phyloP scores from a whole-genome alignment of 2,888 invertebrate genomes.

The Zygaena filipendulae region DNA sequence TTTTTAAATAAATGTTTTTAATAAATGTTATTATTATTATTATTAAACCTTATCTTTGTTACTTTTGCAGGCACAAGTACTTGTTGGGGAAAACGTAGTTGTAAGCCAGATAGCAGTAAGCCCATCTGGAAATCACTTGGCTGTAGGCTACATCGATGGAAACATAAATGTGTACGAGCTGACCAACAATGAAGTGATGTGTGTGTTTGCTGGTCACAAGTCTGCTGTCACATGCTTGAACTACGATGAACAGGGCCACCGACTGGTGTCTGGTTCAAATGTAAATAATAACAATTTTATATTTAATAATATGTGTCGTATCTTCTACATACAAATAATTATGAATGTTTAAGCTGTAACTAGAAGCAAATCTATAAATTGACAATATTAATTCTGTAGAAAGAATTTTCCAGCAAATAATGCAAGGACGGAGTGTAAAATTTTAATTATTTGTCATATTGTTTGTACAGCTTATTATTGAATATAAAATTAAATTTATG shows the following conservation, averaged over 20 bases:
- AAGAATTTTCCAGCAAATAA: no score
- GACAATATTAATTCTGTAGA: no score
- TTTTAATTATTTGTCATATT: background rate
- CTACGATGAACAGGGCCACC: slow-evolving; percentile 86
- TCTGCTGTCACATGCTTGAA: slow-evolving; percentile 84
- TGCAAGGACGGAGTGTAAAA: no score
- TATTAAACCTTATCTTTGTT: no score
- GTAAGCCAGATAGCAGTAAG: slow-evolving; percentile 82
- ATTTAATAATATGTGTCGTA: background rate
- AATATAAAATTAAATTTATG: background rate
- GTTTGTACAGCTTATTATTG: background rate
- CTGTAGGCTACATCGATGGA: slow-evolving; percentile 94
- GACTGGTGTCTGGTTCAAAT: slow-evolving; percentile 90
- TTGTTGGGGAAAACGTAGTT: slow-evolving; percentile 83
- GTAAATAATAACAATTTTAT: slow-evolving; percentile 40
- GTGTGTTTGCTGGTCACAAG: slow-evolving; percentile 86
- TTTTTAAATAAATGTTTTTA: no score
- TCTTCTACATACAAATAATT: no score
- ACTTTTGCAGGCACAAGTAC: slow-evolving; percentile 75
- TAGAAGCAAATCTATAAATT: no score
- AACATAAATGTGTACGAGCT: slow-evolving; percentile 86
- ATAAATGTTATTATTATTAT: no score
- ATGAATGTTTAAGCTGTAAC: no score
- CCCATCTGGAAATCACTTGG: slow-evolving; percentile 81
- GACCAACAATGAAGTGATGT: slow-evolving; percentile 74